These are phyloP conservation scores for Chrysomallon squamiferum DNA, from an alignment of 1,140 invertebrate genomes.

Conservation along the genomic window DNA sequence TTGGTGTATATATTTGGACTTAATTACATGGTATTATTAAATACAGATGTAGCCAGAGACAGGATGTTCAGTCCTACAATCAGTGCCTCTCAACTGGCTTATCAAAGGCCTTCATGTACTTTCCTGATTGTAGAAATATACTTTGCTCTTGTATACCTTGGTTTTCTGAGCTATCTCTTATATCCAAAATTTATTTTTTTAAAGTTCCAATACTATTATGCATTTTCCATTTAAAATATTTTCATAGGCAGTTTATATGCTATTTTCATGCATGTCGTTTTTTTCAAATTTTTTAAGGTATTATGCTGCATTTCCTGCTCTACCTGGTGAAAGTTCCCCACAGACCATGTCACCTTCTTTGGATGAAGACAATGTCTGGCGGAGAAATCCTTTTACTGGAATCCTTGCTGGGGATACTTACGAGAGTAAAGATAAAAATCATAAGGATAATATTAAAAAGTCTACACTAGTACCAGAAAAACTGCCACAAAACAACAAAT, in stretches of 20 bases:
- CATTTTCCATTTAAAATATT: not conserved
- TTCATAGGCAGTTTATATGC: not conserved
- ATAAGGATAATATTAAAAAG: conserved; percentile 13
- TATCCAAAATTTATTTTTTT: too few relatives aligned
- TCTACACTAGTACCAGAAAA: conserved; percentile 5
- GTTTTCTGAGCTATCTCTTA: too few relatives aligned
- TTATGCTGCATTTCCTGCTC: conserved; percentile 48
- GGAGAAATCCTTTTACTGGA: conserved; percentile 32
- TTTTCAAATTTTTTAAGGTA: too few relatives aligned
- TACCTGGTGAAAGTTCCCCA: conserved; percentile 29
- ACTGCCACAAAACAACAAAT: not conserved
- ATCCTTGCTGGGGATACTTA: conserved; percentile 8
- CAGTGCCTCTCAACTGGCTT: too few relatives aligned
- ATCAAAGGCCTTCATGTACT: too few relatives aligned
- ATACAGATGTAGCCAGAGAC: too few relatives aligned
- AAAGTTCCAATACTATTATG: not conserved
- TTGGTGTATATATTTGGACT: too few relatives aligned
- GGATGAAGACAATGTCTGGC: conserved; percentile 30
- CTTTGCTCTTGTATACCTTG: too few relatives aligned
- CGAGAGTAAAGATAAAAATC: conserved; percentile 8
- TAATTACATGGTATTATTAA: too few relatives aligned
- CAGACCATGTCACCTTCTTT: conserved; percentile 10
- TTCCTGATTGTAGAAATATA: too few relatives aligned
- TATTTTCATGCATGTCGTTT: too few relatives aligned
- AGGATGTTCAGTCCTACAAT: too few relatives aligned